Evolutionary conservation across 92 coral and sea anemone species (phyloP).

Genomic region (Umimayanthus kanabou): DNA sequence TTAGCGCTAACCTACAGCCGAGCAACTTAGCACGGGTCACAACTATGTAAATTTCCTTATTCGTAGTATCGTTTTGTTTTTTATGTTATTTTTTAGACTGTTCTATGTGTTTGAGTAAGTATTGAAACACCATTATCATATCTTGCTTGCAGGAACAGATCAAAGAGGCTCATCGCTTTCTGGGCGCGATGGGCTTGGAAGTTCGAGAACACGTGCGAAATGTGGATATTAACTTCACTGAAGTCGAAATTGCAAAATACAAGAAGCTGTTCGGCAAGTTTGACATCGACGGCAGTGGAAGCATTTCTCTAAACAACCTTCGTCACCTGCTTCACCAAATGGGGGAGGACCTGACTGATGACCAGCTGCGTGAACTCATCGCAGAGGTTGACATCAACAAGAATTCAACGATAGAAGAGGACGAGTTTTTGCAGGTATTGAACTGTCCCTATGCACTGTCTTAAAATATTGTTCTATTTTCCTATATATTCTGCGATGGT

Average conservation of each 20-base stretch:
- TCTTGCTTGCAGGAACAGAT: constrained; percentile 63
- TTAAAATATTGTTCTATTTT: too few relatives aligned
- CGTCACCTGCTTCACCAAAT: constrained; percentile 62
- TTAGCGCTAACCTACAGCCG: too few relatives aligned
- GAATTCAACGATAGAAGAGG: constrained; percentile 71
- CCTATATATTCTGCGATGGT: too few relatives aligned
- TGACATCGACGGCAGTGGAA: constrained; percentile 65
- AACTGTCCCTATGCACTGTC: neutral
- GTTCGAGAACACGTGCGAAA: constrained; percentile 71
- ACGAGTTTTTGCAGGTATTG: constrained; percentile 82
- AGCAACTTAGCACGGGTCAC: too few relatives aligned
- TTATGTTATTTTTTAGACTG: too few relatives aligned
- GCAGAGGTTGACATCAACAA: constrained; percentile 84
- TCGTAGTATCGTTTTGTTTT: too few relatives aligned
- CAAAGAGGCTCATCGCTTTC: constrained; percentile 69
- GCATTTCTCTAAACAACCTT: constrained; percentile 63
- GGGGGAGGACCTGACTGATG: constrained; percentile 76
- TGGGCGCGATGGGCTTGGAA: constrained; percentile 89
- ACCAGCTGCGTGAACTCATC: constrained; percentile 74
- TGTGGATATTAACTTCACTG: constrained; percentile 74
- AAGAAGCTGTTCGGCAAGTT: constrained; percentile 63
- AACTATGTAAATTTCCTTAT: too few relatives aligned
- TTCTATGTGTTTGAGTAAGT: too few relatives aligned
- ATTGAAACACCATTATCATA: neutral
- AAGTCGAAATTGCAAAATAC: constrained; percentile 69